A percentile compares a stretch with the other conserved stretches of the same genome.
phyloP scores from a whole-genome alignment of 2,797 vertebrate genomes.

The Pogoniulus pusillus region DNA sequence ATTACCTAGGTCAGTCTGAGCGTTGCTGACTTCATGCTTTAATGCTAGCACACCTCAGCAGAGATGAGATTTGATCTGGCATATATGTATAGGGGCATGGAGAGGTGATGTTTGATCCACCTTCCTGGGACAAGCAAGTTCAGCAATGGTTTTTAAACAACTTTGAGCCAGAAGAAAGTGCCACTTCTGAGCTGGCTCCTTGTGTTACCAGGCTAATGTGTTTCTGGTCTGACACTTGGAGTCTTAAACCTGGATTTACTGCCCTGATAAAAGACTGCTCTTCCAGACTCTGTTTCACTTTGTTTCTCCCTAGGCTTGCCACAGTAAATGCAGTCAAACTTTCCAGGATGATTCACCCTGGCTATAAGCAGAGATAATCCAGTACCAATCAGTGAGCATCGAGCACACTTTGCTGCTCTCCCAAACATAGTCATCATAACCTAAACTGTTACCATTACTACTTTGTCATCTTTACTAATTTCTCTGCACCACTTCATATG shows the following conservation, averaged over 20 bases:
- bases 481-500: background rate
- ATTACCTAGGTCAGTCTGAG: background rate
- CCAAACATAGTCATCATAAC: background rate
- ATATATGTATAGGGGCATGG: background rate
- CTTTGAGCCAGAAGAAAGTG: background rate
- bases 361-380: background rate
- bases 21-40: slow-evolving; percentile 14
- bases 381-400: background rate
- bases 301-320: background rate
- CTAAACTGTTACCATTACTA: background rate
- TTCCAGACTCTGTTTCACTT: background rate
- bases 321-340: background rate
- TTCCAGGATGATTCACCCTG: background rate
- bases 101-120: background rate
- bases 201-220: background rate
- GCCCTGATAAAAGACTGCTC: background rate
- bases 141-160: background rate
- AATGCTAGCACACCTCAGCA: background rate
- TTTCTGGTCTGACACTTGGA: background rate
- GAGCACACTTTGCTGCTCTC: background rate
- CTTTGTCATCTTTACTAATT: background rate
- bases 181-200: background rate
- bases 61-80: background rate
- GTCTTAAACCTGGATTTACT: background rate
- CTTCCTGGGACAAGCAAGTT: background rate